Percentiles rank a stretch among this genome's conserved stretches.
Conservation (phyloP, 2,113 vertebrate species). For the Dryoscopus gambensis region DNA sequence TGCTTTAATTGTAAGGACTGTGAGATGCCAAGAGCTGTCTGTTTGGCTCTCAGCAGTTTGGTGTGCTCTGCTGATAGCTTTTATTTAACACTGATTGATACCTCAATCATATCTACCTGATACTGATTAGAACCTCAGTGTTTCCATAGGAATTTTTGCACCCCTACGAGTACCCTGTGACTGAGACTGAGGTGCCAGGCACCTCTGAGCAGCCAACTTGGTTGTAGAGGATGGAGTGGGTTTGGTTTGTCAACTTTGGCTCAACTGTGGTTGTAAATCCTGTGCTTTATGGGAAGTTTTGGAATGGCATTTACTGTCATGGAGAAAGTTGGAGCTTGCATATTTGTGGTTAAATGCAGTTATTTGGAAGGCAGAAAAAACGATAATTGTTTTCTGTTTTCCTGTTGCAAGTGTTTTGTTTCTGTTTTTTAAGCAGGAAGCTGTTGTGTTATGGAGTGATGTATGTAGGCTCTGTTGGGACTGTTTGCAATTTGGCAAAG, state of each 20-base stretch:
- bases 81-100: neutral
- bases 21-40: neutral
- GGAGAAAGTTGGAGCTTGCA: neutral
- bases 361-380: neutral
- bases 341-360: neutral
- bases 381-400: neutral
- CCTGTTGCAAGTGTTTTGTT: neutral
- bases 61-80: neutral
- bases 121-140: neutral
- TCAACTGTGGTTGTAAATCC: neutral
- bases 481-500: slow-evolving; percentile 11
- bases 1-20: neutral
- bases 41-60: neutral
- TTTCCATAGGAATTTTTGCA: neutral
- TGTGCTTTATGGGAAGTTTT: neutral
- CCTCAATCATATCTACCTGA: too few species aligned
- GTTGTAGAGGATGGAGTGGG: neutral
- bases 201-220: neutral
- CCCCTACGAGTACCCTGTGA: neutral
- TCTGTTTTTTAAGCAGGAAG: slow-evolving; percentile 16
- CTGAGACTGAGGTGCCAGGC: neutral
- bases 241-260: neutral
- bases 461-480: neutral
- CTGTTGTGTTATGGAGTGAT: neutral
- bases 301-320: neutral